Evolutionary conservation across 1,140 invertebrate genomes (phyloP).

Genomic region (Aphidius ervi): DNA sequence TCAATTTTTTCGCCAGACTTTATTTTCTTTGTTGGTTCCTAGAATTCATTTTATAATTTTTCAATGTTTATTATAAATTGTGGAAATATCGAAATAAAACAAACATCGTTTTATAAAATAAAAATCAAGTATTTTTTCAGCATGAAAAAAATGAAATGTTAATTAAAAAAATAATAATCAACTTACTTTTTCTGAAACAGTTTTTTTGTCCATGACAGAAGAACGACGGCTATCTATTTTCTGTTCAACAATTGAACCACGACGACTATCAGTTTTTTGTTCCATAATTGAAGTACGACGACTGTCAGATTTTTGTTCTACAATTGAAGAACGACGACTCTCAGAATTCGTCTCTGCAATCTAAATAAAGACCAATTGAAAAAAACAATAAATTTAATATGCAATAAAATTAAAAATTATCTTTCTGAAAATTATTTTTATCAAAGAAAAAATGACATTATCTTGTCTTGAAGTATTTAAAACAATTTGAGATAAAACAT

Average conservation of each 20-base stretch:
- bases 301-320: slow-evolving; percentile 47
- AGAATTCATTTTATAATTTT: neutral
- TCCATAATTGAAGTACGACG: slow-evolving; percentile 62
- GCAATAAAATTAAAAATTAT: slow-evolving; percentile 3
- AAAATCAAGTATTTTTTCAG: no score
- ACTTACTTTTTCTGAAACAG: slow-evolving; percentile 58
- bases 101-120: neutral
- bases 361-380: slow-evolving; percentile 11
- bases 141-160: no score
- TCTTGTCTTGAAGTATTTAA: no score
- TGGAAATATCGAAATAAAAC: slow-evolving; percentile 11
- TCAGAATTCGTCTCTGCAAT: slow-evolving; percentile 56
- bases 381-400: slow-evolving; percentile 4
- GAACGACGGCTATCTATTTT: no score
- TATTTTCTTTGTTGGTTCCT: neutral
- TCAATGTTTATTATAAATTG: neutral
- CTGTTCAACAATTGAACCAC: no score
- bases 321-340: slow-evolving; percentile 28
- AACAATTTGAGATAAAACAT: slow-evolving; percentile 9
- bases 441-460: no score
- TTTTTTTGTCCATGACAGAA: slow-evolving; percentile 43
- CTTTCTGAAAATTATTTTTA: neutral
- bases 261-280: no score
- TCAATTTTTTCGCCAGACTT: neutral
- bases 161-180: neutral